Evolutionary conservation across 2,888 invertebrate species (phyloP).

Genomic region (Nipponacmea schrenckii): DNA sequence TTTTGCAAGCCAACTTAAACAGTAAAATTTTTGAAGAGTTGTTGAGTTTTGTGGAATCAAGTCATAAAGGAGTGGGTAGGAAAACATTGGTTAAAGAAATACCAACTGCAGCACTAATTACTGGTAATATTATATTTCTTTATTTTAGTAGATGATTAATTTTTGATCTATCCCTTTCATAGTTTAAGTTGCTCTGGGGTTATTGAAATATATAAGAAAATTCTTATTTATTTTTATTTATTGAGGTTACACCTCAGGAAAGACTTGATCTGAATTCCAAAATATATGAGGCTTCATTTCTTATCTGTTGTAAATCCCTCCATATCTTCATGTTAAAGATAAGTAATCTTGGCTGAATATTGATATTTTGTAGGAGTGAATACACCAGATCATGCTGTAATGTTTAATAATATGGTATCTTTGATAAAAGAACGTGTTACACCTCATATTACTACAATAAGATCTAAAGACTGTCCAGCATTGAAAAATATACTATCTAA

Average conservation of each 20-base stretch:
- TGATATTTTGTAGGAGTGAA: constrained; percentile 76
- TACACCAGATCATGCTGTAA: constrained; percentile 85
- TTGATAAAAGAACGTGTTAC: constrained; percentile 74
- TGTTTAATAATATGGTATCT: constrained; percentile 78
- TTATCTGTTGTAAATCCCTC: no score
- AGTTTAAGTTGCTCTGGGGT: neutral
- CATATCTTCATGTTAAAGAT: no score
- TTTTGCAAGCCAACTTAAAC: constrained; percentile 56
- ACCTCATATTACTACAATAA: constrained; percentile 79
- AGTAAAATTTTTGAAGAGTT: constrained; percentile 61
- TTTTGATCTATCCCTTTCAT: no score
- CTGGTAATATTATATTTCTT: constrained; percentile 45
- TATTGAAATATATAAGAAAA: neutral
- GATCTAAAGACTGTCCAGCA: constrained; percentile 79
- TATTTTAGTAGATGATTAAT: no score
- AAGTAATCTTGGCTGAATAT: no score
- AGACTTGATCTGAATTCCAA: no score
- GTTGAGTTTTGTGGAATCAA: constrained; percentile 43
- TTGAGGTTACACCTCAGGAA: no score
- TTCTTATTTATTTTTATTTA: no score
- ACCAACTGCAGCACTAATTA: constrained; percentile 60
- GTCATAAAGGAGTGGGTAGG: constrained; percentile 30
- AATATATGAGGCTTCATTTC: no score
- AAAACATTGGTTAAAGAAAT: constrained; percentile 44
- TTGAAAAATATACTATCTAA: constrained; percentile 80